A percentile compares a stretch with the other conserved stretches of the same genome.
These are phyloP conservation scores for Vannuccia rotundouncinata DNA, from an alignment of 2,888 invertebrate genomes.

Conservation along the genomic window DNA sequence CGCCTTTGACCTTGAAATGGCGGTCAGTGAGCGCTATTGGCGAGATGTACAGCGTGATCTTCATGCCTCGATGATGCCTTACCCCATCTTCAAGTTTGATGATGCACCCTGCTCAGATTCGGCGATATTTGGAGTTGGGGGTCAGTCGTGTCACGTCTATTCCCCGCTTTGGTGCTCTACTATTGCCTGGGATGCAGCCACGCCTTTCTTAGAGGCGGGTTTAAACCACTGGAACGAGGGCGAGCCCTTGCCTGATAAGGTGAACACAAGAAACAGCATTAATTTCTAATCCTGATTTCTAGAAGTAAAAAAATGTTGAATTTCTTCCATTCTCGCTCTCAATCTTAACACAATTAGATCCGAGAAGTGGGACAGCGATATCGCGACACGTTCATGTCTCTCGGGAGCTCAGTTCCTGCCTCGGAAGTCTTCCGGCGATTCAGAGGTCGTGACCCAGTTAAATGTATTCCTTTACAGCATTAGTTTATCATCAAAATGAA, in stretches of 20 bases:
- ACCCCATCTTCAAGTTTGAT: conserved; percentile 71
- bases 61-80: conserved; percentile 66
- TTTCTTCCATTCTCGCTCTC: too few relatives aligned
- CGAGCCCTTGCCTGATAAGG: neutral
- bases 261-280: too few relatives aligned
- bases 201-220: conserved; percentile 70
- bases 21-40: neutral
- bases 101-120: conserved; percentile 77
- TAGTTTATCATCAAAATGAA: too few relatives aligned
- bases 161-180: neutral
- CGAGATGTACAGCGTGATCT: neutral
- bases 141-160: neutral
- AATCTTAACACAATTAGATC: too few relatives aligned
- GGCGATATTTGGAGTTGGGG: conserved; percentile 63
- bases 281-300: too few relatives aligned
- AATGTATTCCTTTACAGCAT: conserved; percentile 1
- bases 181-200: conserved; percentile 79
- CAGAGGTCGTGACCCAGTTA: conserved; percentile 74
- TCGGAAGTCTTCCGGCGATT: conserved; percentile 81
- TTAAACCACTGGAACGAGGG: conserved; percentile 43
- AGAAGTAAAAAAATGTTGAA: too few relatives aligned
- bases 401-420: conserved; percentile 74
- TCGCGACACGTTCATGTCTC: conserved; percentile 72
- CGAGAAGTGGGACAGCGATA: conserved; percentile 3
- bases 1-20: neutral